These are phyloP conservation scores for Euborellia annulipes DNA, from an alignment of 1,140 invertebrate species.

Conservation along the genomic window DNA sequence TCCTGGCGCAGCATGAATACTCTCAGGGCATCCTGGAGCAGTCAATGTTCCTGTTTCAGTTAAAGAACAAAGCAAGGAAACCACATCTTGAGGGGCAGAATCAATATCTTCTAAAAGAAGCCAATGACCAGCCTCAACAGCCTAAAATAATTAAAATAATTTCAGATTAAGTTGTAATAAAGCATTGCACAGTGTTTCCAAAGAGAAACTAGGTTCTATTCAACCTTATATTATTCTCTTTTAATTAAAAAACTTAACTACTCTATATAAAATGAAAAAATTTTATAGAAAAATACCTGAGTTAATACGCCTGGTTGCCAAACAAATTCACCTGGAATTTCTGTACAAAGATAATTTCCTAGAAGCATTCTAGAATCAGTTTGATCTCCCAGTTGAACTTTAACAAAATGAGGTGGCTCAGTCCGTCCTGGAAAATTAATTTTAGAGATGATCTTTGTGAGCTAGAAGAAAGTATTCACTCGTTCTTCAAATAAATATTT, in stretches of 20 bases:
- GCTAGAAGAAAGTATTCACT: background rate
- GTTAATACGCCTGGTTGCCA: conserved; percentile 89
- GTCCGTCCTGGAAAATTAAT: conserved; percentile 14
- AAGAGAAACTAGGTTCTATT: too few relatives aligned
- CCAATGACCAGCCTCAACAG: conserved; percentile 78
- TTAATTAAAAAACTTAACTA: too few relatives aligned
- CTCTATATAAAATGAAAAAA: background rate
- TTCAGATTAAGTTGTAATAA: background rate
- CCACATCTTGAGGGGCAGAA: conserved; percentile 79
- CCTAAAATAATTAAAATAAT: conserved; percentile 31
- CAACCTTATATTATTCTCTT: background rate
- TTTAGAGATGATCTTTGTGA: background rate
- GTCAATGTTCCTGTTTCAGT: conserved; percentile 68
- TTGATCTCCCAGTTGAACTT: conserved; percentile 92
- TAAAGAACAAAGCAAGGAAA: conserved; percentile 69
- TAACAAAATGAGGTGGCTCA: conserved; percentile 35
- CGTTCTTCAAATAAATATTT: background rate
- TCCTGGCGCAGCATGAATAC: conserved; percentile 54
- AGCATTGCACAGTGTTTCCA: too few relatives aligned
- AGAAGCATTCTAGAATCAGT: conserved; percentile 92
- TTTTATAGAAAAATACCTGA: conserved; percentile 32
- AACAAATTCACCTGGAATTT: conserved; percentile 91
- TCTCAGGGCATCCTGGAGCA: conserved; percentile 74
- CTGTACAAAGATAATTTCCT: conserved; percentile 89
- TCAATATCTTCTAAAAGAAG: conserved; percentile 93